These are phyloP conservation scores for Hylomyscus alleni DNA, from an alignment of 2,797 vertebrate species.

Conservation along the genomic window DNA sequence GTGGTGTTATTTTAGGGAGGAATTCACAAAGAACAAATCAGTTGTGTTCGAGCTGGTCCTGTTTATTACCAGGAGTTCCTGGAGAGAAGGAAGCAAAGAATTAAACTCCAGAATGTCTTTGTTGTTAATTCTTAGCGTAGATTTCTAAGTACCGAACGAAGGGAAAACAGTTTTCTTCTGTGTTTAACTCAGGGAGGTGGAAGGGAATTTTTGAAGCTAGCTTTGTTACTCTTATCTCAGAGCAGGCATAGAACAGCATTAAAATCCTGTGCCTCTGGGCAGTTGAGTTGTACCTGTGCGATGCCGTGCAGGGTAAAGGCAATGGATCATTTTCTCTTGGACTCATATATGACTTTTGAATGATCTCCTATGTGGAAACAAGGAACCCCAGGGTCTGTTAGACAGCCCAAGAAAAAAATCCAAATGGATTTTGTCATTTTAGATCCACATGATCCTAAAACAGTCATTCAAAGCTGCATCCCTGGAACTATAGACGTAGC, in stretches of 20 bases:
- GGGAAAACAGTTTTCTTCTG: slow-evolving; percentile 11
- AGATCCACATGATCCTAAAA: not conserved
- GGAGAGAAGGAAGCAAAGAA: slow-evolving; percentile 75
- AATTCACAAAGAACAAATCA: slow-evolving; percentile 66
- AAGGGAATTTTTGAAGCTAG: not conserved
- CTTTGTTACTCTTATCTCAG: slow-evolving; percentile 33
- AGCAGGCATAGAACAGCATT: not conserved
- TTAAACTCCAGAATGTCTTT: slow-evolving; percentile 67
- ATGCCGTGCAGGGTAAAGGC: not conserved
- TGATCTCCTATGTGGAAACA: not conserved
- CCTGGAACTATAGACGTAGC: not conserved
- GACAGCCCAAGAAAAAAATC: slow-evolving; percentile 1
- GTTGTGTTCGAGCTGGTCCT: slow-evolving; percentile 65
- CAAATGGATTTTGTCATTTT: slow-evolving; percentile 3
- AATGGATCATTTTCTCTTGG: not conserved
- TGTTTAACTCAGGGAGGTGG: not conserved
- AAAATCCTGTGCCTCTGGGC: not conserved
- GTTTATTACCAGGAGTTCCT: slow-evolving; percentile 77
- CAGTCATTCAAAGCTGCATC: not conserved
- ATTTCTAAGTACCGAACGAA: slow-evolving; percentile 55
- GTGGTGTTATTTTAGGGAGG: slow-evolving; percentile 77
- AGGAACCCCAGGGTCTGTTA: not conserved
- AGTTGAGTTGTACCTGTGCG: not conserved
- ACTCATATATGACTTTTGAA: not conserved
- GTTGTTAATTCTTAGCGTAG: slow-evolving; percentile 34